Evolutionary conservation across 2,888 invertebrate genomes (phyloP).

Genomic region (Galerucella nymphaeae): DNA sequence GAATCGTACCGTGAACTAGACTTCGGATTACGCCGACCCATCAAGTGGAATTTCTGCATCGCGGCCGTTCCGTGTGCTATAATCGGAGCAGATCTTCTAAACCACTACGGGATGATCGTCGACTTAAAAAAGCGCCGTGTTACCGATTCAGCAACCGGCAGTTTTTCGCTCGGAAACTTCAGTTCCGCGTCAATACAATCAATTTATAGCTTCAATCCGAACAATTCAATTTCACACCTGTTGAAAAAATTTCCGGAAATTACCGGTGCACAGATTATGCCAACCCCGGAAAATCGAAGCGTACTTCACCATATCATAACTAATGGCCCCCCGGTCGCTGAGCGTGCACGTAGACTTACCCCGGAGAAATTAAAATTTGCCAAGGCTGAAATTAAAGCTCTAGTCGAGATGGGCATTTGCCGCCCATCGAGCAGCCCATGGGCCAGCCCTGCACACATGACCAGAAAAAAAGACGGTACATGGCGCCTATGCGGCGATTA

Average conservation of each 20-base stretch:
- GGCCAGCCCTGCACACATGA: constrained; percentile 19
- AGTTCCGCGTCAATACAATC: not conserved
- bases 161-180: not conserved
- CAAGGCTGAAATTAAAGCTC: not conserved
- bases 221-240: not conserved
- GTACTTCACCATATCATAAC: constrained; percentile 14
- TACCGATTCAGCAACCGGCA: not conserved
- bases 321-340: constrained; percentile 7
- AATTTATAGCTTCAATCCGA: not conserved
- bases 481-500: too few species aligned
- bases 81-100: not conserved
- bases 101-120: not conserved
- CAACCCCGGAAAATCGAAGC: not conserved
- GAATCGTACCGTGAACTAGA: constrained; percentile 2
- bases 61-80: not conserved
- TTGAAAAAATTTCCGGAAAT: not conserved
- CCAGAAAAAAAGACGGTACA: not conserved
- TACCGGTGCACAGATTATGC: not conserved
- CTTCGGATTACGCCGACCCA: constrained; percentile 6
- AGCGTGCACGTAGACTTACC: constrained; percentile 3
- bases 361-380: constrained; percentile 16
- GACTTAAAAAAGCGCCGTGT: not conserved
- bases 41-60: constrained; percentile 8
- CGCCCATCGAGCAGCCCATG: constrained; percentile 16
- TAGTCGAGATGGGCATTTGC: constrained; percentile 18